These are phyloP conservation scores for Oplegnathus fasciatus DNA, from an alignment of 2,113 vertebrate species.

Conservation along the genomic window DNA sequence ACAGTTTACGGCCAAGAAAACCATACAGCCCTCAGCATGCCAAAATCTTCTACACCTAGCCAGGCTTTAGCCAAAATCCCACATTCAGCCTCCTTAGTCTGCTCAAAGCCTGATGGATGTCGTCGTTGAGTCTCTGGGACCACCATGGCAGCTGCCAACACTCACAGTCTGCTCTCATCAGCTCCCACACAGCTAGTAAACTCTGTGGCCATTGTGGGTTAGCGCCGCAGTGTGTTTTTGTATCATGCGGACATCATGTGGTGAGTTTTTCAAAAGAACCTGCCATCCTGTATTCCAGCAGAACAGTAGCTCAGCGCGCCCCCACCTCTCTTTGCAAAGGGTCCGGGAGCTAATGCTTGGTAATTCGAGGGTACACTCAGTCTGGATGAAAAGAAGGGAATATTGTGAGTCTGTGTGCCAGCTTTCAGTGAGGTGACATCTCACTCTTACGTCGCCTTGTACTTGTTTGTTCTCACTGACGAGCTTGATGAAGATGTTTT, in stretches of 20 bases:
- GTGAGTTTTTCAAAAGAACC: conserved; percentile 65
- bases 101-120: conserved; percentile 67
- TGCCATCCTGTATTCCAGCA: conserved; percentile 59
- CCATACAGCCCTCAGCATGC: conserved; percentile 3
- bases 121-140: conserved; percentile 57
- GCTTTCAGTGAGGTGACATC: conserved; percentile 36
- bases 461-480: conserved; percentile 52
- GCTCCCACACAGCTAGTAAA: conserved; percentile 60
- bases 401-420: conserved; percentile 30
- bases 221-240: conserved; percentile 58
- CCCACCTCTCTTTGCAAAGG: conserved; percentile 22
- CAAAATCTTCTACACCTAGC: conserved; percentile 35
- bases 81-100: conserved; percentile 43
- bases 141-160: conserved; percentile 71
- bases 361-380: conserved; percentile 25
- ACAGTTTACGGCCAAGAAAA: conserved; percentile 33
- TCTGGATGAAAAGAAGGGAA: conserved; percentile 23
- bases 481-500: conserved; percentile 50
- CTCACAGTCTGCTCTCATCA: conserved; percentile 61
- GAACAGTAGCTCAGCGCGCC: conserved; percentile 31
- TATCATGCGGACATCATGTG: conserved; percentile 73
- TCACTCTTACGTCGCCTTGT: conserved; percentile 41
- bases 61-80: conserved; percentile 48
- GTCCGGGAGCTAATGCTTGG: conserved; percentile 45
- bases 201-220: conserved; percentile 66